phyloP scores from a whole-genome alignment of 2,797 vertebrate genomes.

The Diglossa cyanea region DNA sequence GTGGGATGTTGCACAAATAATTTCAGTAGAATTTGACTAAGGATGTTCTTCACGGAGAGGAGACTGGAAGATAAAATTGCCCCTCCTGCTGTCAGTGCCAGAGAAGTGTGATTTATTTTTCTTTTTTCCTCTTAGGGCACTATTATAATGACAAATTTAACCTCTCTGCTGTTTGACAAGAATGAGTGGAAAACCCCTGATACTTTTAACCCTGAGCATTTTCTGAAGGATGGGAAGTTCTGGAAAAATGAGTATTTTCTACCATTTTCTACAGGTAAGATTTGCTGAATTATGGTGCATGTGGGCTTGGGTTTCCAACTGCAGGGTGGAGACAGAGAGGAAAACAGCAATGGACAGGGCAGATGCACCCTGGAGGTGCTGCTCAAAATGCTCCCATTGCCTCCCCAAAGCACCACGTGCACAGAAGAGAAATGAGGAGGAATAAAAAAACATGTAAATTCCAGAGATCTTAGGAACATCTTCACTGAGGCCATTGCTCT shows the following conservation, averaged over 20 bases:
- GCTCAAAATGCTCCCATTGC: accelerated
- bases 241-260: conserved; percentile 80
- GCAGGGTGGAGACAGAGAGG: neutral
- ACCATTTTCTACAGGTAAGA: conserved; percentile 86
- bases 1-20: accelerated
- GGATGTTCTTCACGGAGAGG: neutral
- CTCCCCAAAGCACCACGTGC: neutral
- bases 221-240: conserved; percentile 84
- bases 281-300: neutral
- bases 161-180: conserved; percentile 84
- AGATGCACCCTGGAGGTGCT: neutral
- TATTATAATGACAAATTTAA: conserved; percentile 72
- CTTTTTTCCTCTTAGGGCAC: conserved; percentile 74
- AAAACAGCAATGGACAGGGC: neutral
- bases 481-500: accelerated
- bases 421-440: neutral
- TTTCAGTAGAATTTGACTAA: neutral
- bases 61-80: neutral
- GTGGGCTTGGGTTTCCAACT: neutral
- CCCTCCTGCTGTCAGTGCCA: neutral
- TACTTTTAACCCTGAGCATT: conserved; percentile 84
- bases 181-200: conserved; percentile 83
- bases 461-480: neutral
- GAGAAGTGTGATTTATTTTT: neutral
- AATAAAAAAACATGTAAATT: neutral